Percentiles rank a stretch among this genome's conserved stretches.
phyloP scores from a whole-genome alignment of 2,888 invertebrate species.

The Apamea monoglypha region DNA sequence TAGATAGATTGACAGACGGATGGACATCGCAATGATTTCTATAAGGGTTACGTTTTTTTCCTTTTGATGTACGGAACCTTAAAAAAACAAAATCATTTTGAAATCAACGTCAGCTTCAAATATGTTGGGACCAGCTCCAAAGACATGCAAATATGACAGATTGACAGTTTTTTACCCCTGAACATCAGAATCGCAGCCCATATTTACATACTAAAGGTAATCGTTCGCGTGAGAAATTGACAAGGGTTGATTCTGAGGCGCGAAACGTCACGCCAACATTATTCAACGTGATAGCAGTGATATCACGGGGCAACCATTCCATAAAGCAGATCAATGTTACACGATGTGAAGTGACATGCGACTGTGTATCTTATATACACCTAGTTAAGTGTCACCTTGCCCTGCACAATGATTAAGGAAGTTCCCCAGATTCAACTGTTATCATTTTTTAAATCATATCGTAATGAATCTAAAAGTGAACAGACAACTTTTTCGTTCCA shows the following conservation, averaged over 20 bases:
- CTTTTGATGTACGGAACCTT: not conserved
- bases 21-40: not conserved
- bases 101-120: conserved; percentile 2
- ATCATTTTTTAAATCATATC: conserved; percentile 4
- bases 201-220: conserved; percentile 56
- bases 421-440: not conserved
- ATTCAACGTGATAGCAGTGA: conserved; percentile 28
- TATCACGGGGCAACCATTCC: not conserved
- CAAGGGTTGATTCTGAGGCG: conserved; percentile 50
- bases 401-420: not conserved
- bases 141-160: conserved; percentile 43
- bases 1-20: not conserved
- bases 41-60: not conserved
- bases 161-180: conserved; percentile 41
- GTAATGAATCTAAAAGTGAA: conserved; percentile 25
- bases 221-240: conserved; percentile 49
- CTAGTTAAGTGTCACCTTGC: not conserved
- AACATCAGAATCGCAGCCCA: conserved; percentile 25
- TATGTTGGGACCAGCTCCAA: conserved; percentile 11
- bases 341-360: not conserved
- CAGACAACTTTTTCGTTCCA: conserved; percentile 1
- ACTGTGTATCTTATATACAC: not conserved
- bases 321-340: not conserved
- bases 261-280: conserved; percentile 35
- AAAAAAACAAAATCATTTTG: not conserved